These are phyloP conservation scores for Zaprionus nigranus DNA, from an alignment of 1,140 invertebrate genomes.

Conservation along the genomic window DNA sequence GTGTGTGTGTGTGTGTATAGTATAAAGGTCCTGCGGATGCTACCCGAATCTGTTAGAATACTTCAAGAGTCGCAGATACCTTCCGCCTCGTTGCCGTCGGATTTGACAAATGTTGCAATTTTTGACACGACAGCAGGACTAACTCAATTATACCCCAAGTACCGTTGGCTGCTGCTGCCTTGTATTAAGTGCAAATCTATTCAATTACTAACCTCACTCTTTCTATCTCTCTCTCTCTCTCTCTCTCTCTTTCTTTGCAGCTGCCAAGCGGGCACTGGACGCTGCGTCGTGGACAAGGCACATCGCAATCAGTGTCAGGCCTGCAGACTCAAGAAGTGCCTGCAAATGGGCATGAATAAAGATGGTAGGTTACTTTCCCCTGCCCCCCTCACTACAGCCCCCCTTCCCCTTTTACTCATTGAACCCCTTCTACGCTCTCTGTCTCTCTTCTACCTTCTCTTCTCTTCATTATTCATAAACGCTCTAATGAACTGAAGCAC, in stretches of 20 bases:
- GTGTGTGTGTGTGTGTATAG: neutral
- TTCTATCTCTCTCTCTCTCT: neutral
- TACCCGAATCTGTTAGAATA: neutral
- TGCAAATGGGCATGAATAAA: conserved; percentile 99
- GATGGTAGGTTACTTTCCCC: conserved; percentile 92
- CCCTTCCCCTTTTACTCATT: neutral
- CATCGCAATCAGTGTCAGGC: conserved; percentile 99
- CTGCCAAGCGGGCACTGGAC: conserved; percentile 97
- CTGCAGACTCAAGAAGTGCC: conserved; percentile 98
- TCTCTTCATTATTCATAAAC: conserved; percentile 18
- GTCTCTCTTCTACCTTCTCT: too few species aligned
- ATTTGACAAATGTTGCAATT: conserved; percentile 83
- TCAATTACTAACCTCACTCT: neutral
- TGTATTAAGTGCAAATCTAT: conserved; percentile 48
- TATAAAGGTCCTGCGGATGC: too few species aligned
- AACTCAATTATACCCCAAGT: conserved; percentile 59
- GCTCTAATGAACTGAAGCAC: conserved; percentile 74
- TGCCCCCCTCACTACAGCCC: neutral
- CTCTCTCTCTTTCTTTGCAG: conserved; percentile 86
- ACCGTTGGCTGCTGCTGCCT: conserved; percentile 25
- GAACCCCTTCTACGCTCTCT: neutral
- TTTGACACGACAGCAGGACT: conserved; percentile 67
- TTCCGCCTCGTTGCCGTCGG: conserved; percentile 59
- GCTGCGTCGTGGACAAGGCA: conserved; percentile 98
- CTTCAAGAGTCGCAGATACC: conserved; percentile 4